Evolutionary conservation across 1,140 invertebrate genomes (phyloP).

Genomic region (Diabrotica virgifera): DNA sequence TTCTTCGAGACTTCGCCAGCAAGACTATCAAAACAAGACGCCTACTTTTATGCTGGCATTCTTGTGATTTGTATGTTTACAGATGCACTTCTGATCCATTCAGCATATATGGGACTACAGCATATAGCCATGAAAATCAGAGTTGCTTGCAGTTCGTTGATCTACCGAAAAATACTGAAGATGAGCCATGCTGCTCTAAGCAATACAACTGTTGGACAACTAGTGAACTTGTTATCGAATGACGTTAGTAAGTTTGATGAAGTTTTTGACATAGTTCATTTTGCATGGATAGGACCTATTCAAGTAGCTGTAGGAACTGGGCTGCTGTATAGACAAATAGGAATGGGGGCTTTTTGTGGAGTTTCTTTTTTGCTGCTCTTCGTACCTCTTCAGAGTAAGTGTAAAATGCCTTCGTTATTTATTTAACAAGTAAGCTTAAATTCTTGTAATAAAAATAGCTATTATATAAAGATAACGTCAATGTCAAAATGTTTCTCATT

Average conservation of each 20-base stretch:
- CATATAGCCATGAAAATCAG: conserved; percentile 80
- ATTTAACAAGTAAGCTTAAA: neutral
- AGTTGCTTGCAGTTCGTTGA: conserved; percentile 73
- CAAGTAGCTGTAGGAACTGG: conserved; percentile 70
- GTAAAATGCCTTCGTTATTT: neutral
- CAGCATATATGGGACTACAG: conserved; percentile 67
- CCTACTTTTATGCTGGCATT: conserved; percentile 66
- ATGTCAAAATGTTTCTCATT: too few relatives aligned
- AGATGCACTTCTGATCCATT: conserved; percentile 70
- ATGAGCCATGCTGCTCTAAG: conserved; percentile 69
- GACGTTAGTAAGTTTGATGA: conserved; percentile 73
- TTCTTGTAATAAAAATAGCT: too few relatives aligned
- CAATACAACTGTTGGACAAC: conserved; percentile 76
- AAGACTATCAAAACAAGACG: conserved; percentile 46
- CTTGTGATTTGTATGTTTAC: conserved; percentile 65
- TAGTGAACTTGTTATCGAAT: conserved; percentile 84
- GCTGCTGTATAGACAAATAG: conserved; percentile 72
- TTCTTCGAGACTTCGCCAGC: conserved; percentile 25
- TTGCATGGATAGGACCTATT: conserved; percentile 69
- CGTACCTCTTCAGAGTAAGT: conserved; percentile 75
- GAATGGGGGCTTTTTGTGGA: conserved; percentile 70
- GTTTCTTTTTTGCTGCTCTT: conserved; percentile 76
- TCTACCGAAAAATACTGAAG: conserved; percentile 78
- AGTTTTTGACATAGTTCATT: conserved; percentile 62
- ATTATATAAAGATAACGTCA: too few relatives aligned